These are phyloP conservation scores for Sarcophilus harrisii DNA, from an alignment of 2,797 vertebrate genomes.

Conservation along the genomic window DNA sequence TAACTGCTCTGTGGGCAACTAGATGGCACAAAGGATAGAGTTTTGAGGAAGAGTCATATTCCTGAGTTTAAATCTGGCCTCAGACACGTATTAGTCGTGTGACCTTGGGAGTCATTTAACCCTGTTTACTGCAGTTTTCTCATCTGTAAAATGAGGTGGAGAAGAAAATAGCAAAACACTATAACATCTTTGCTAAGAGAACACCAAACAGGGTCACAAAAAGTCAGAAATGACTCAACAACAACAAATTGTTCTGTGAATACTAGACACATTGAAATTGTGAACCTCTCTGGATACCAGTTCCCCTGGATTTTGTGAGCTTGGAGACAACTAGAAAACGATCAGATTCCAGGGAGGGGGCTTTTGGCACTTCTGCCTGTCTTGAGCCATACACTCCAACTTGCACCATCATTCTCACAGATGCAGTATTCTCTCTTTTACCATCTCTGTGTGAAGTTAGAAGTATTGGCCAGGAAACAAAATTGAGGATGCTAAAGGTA, in stretches of 20 bases:
- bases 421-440: background rate
- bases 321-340: background rate
- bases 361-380: background rate
- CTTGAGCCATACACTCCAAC: background rate
- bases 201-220: background rate
- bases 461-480: background rate
- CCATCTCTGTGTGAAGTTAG: background rate
- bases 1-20: background rate
- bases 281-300: background rate
- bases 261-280: background rate
- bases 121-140: background rate
- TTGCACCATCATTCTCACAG: background rate
- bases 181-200: background rate
- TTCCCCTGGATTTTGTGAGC: background rate
- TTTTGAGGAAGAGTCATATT: background rate
- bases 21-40: background rate
- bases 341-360: background rate
- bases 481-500: background rate
- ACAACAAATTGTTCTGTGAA: background rate
- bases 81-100: background rate
- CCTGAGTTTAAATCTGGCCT: slow-evolving; percentile 7
- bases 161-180: background rate
- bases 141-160: background rate
- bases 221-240: background rate
- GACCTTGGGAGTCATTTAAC: background rate